Base-by-base conservation (phyloP, 2,113 vertebrate species). In the Neofelis nebulosa region DNA sequence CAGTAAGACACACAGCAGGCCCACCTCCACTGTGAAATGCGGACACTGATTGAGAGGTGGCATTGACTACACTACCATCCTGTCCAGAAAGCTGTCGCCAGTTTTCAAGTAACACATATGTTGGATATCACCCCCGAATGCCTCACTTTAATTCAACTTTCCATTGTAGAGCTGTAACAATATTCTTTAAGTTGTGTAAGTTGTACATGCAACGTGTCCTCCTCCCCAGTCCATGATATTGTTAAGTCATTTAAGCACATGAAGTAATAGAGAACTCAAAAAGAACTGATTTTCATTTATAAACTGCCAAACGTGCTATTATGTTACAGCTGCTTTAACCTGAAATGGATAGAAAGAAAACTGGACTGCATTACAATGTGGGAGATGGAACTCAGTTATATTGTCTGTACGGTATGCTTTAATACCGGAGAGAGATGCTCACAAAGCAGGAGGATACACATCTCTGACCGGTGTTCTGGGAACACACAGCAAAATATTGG, bases 271-370 rank as follows among this genome's bases (percentile, higher is more conserved):
- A 95, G 55, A 50, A 19, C n/a, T 84, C 16, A 19, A 61, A 4
- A 83, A 92, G 23, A 71, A 74, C 38, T 4, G 19, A 91, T 66
- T 93, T 91, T 48, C 85, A 19, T 86, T 69, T 94, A 83, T 65
- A 52, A 74, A 41, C 48, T 13, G 7, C 63, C 79, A 73, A 85
- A 33, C 33, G 80, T 25, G 88, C 14, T 36, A 36, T 45, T 76
- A 81, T 12, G 69, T 68, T 5, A 83, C 18, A 92, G 21, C 13
- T 92, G 36, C 23, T 84, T 96, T 94, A 63, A 82, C 7, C 48
- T 52, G 11, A 92, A 86, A 69, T 4, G 9, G 38, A 29, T 73
- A 82, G 23, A 68, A 10, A 52, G 38, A 65, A 48, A 89, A 78
- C 16, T 14, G 12, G 48, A 36, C 38, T 74, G 8, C 18, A 80